These are phyloP conservation scores for Siderastrea siderea DNA, from an alignment of 92 coral and sea anemone genomes.

Conservation along the genomic window DNA sequence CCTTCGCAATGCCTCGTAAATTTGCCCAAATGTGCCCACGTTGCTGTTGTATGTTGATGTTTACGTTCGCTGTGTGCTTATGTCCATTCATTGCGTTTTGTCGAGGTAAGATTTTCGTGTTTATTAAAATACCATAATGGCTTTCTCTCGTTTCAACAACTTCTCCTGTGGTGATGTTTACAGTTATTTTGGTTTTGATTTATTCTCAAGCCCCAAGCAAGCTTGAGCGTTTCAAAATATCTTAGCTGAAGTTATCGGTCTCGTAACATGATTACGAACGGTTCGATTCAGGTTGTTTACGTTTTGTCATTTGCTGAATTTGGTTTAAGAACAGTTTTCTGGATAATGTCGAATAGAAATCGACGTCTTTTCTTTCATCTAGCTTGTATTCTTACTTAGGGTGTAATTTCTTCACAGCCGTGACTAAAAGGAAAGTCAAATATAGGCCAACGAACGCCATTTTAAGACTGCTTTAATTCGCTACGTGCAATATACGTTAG, in stretches of 20 bases:
- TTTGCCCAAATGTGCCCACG: neutral
- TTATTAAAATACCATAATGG: neutral
- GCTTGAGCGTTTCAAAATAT: neutral
- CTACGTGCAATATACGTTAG: no score
- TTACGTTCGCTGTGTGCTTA: slow-evolving; percentile 1
- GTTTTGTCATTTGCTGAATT: no score
- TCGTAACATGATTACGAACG: no score
- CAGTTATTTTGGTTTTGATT: slow-evolving; percentile 1
- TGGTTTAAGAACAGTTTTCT: no score
- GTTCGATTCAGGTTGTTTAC: neutral
- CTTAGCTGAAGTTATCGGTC: no score
- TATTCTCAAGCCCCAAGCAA: neutral
- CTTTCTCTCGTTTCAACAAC: neutral
- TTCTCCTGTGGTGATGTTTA: slow-evolving; percentile 30
- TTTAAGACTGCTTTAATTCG: no score
- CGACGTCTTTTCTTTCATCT: no score
- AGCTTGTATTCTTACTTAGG: no score
- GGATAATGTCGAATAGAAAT: no score
- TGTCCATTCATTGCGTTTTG: slow-evolving; percentile 35
- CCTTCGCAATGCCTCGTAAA: slow-evolving; percentile 4
- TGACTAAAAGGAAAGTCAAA: no score
- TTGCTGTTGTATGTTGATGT: slow-evolving; percentile 1
- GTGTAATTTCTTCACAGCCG: no score
- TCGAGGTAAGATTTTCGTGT: slow-evolving; percentile 28
- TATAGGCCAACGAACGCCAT: no score